Conservation (phyloP, 2,113 vertebrate species). For the Pitta sordida region DNA sequence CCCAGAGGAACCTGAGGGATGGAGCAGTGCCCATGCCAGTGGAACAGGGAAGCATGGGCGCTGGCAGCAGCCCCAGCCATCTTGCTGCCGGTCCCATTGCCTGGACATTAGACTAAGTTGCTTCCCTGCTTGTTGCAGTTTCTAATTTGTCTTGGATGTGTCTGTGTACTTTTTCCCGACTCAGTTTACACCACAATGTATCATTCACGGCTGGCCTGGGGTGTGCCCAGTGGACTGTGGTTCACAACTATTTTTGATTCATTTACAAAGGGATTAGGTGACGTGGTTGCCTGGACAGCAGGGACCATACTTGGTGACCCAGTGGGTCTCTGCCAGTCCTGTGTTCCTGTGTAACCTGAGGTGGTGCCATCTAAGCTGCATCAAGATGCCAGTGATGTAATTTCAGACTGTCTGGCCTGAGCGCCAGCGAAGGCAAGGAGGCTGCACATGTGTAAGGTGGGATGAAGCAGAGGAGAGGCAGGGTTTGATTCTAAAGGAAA, state of each 20-base stretch:
- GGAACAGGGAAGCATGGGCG: neutral
- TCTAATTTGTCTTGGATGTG: neutral
- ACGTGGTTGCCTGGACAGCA: neutral
- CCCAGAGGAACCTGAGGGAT: neutral
- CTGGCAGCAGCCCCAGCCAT: neutral
- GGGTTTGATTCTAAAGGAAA: neutral
- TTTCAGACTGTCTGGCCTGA: slow-evolving; percentile 45
- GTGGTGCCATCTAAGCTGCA: neutral
- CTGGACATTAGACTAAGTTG: neutral
- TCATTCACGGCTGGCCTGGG: neutral
- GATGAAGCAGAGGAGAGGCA: neutral
- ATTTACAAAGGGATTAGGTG: neutral
- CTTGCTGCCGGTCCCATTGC: neutral
- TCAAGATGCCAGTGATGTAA: slow-evolving; percentile 51
- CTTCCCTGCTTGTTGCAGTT: neutral
- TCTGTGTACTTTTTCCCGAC: neutral
- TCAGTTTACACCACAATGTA: neutral
- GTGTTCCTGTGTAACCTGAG: slow-evolving; percentile 33
- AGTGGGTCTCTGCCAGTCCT: neutral
- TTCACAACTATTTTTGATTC: neutral
- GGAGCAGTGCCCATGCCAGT: neutral
- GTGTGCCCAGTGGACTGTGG: neutral
- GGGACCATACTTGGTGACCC: neutral
- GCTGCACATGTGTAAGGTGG: neutral
- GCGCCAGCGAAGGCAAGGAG: neutral